phyloP scores from a whole-genome alignment of 1,140 invertebrate species.

The Choristoneura fumiferana region DNA sequence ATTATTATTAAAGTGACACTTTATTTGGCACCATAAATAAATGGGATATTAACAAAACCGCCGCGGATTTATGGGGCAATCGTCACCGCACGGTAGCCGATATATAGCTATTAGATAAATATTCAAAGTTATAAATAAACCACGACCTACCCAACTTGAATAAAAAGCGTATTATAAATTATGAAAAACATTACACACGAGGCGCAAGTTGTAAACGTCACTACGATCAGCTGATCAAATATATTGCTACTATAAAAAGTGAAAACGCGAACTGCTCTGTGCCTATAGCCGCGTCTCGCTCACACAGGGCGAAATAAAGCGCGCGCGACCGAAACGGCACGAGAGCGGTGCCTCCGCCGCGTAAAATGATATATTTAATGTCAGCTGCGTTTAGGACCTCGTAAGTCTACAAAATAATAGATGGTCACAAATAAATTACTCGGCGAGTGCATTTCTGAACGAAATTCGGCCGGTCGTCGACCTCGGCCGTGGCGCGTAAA shows the following conservation, averaged over 20 bases:
- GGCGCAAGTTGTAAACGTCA: conserved; percentile 71
- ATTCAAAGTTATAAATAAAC: conserved; percentile 71
- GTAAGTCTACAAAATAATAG: conserved; percentile 78
- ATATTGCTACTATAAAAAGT: conserved; percentile 79
- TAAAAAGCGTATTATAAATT: conserved; percentile 75
- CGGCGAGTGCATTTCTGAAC: conserved; percentile 73
- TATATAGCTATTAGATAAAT: conserved; percentile 59
- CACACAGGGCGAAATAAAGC: conserved; percentile 16
- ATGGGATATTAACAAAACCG: conserved; percentile 42
- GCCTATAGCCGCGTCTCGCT: conserved; percentile 48
- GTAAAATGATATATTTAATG: conserved; percentile 77
- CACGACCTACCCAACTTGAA: conserved; percentile 68
- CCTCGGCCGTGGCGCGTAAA: conserved; percentile 74
- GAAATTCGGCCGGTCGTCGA: conserved; percentile 75
- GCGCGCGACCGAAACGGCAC: conserved; percentile 44
- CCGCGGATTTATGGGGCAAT: conserved; percentile 39
- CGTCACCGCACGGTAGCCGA: conserved; percentile 34
- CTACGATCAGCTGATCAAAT: conserved; percentile 77
- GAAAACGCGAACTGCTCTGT: conserved; percentile 73
- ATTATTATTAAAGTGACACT: conserved; percentile 17
- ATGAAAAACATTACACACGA: conserved; percentile 68
- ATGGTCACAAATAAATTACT: conserved; percentile 77
- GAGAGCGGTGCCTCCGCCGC: conserved; percentile 55
- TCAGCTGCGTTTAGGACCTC: conserved; percentile 77
- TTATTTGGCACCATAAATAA: conserved; percentile 35